Evolutionary conservation across 2,113 vertebrate genomes (phyloP).

Genomic region (Oryzias javanicus): DNA sequence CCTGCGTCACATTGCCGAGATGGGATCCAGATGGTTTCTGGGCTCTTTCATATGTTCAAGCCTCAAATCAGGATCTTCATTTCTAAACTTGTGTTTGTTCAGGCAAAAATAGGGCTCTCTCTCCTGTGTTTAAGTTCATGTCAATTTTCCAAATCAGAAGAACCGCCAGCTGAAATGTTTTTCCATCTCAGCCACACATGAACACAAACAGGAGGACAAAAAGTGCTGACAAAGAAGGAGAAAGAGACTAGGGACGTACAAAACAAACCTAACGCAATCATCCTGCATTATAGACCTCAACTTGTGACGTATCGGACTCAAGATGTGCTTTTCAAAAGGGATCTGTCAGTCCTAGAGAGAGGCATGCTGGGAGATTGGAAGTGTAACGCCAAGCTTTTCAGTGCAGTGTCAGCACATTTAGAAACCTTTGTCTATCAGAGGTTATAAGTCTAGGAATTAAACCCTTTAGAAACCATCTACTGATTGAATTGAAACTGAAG

Average conservation of each 20-base stretch:
- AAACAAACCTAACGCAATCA: background rate
- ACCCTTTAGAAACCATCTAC: conserved; percentile 21
- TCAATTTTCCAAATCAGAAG: background rate
- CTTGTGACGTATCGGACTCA: no score
- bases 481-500: conserved; percentile 19
- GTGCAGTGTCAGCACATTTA: background rate
- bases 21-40: background rate
- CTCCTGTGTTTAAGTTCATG: background rate
- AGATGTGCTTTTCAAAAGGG: background rate
- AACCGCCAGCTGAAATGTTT: background rate
- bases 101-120: background rate
- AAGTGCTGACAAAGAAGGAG: background rate
- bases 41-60: background rate
- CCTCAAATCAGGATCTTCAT: background rate
- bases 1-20: background rate
- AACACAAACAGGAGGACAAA: background rate
- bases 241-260: background rate
- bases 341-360: conserved; percentile 3
- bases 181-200: background rate
- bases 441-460: conserved; percentile 36
- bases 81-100: background rate
- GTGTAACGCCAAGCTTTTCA: conserved; percentile 4
- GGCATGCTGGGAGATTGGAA: background rate
- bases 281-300: no score
- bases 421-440: background rate